Percentiles rank a stretch among this genome's conserved stretches.
These are phyloP conservation scores for Hydropsyche tenuis DNA, from an alignment of 1,140 invertebrate species.

Conservation along the genomic window DNA sequence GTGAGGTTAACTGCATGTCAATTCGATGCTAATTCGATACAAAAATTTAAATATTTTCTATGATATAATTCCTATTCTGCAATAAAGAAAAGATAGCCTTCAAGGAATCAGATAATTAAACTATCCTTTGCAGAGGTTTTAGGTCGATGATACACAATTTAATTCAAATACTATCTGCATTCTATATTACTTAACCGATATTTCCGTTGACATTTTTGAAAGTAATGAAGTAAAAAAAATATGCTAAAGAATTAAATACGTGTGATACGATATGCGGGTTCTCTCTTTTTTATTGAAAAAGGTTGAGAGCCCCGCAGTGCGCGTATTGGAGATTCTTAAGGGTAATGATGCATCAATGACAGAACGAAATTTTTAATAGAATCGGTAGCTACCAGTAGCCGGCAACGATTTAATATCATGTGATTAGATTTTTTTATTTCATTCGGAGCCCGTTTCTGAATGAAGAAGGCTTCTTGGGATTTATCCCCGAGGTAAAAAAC, in stretches of 20 bases:
- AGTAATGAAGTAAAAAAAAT: too few relatives aligned
- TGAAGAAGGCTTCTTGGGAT: conserved; percentile 41
- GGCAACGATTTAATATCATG: conserved; percentile 47
- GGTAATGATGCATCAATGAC: conserved; percentile 50
- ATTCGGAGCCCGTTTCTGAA: conserved; percentile 45
- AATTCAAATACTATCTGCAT: too few relatives aligned
- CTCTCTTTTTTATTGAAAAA: neutral
- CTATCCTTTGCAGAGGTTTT: too few relatives aligned
- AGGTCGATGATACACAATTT: too few relatives aligned
- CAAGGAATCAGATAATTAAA: too few relatives aligned
- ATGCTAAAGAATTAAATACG: neutral
- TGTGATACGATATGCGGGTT: neutral
- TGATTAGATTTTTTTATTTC: conserved; percentile 49
- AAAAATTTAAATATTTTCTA: too few relatives aligned
- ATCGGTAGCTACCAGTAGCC: conserved; percentile 49
- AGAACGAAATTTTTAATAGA: conserved; percentile 51
- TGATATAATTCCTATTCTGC: too few relatives aligned
- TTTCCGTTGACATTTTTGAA: too few relatives aligned
- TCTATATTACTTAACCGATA: too few relatives aligned
- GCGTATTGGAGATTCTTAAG: conserved; percentile 44
- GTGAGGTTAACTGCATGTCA: too few relatives aligned
- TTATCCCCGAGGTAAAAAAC: conserved; percentile 16
- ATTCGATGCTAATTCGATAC: too few relatives aligned
- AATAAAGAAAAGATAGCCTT: too few relatives aligned
- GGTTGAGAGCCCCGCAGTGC: conserved; percentile 13